Evolutionary conservation across 2,113 vertebrate genomes (phyloP), one percentile per base, ranked within the genome.

Genomic region (Psammodynastes pulverulentus): DNA sequence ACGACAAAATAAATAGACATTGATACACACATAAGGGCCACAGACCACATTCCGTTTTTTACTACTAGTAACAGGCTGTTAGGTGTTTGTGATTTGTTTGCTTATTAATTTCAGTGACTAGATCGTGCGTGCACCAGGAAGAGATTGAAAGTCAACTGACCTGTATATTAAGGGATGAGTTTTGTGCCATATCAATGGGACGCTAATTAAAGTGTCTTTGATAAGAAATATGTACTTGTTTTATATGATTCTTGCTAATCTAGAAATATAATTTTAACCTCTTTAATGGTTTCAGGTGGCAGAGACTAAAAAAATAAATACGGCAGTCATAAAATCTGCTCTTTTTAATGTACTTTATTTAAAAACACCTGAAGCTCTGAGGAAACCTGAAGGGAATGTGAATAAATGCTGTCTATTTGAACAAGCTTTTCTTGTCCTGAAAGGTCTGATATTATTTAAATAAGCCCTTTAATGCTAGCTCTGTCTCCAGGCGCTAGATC

Each of bases 1-100:
- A 53, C 5, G 67, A 56, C 58, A 89, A 89, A 96, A 92, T 86
- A 92, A 43, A 43, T 86, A 62, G 58, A 90, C 84, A 23, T 46
- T 51, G 56, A 85, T 21, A 87, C 79, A 23, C 0, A 0, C 8
- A 9, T 90, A 90, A 49, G 92, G 45, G 56, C 46, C 84, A 48
- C 54, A 0, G 0, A 58, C 39, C 13, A 0, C 0, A 46, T 93
- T 52, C 90, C 84, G 89, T 89, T 56, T 12, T 90, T 95, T 3
- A 91, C 86, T 89, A 29, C 19, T 90, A 90, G 84, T 90, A 94
- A 43, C 13, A 85, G 79, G 34, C 15, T 17, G n/a, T 54, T 45
- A n/a, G 1, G 0, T 67, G 2, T 62, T 86, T 39, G 52, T 58
- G 87, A 58, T 85, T 58, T 86, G 51, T 62, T 86, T 89, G n/a